A percentile compares a stretch with the other conserved stretches of the same genome.
phyloP scores from a whole-genome alignment of 2,888 invertebrate species.

The Alcis repandata region DNA sequence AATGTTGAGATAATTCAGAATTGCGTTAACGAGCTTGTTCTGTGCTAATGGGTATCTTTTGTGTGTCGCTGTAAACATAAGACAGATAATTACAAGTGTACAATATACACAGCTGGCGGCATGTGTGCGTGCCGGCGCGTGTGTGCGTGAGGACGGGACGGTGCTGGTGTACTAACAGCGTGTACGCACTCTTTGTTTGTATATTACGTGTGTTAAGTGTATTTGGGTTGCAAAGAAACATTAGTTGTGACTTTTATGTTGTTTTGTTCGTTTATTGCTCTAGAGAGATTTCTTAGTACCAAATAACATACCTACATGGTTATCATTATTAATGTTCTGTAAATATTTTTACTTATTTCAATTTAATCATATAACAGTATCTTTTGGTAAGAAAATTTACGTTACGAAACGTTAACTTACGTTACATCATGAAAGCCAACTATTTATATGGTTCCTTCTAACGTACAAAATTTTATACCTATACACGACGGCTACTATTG shows the following conservation, averaged over 20 bases:
- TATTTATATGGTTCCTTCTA: too few relatives aligned
- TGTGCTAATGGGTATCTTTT: conserved; percentile 35
- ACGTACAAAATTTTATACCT: too few relatives aligned
- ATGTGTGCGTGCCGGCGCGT: neutral
- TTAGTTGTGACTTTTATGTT: conserved; percentile 1
- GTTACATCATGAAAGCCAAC: too few relatives aligned
- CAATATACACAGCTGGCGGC: neutral
- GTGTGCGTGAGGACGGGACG: neutral
- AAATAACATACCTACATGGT: too few relatives aligned
- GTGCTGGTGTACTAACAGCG: conserved; percentile 20
- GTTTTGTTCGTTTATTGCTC: neutral
- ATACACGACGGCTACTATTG: too few relatives aligned
- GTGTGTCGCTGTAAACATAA: conserved; percentile 29
- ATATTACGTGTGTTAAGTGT: conserved; percentile 15
- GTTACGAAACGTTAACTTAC: too few relatives aligned
- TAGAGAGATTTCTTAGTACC: neutral
- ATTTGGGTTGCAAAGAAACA: conserved; percentile 7
- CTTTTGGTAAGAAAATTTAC: too few relatives aligned
- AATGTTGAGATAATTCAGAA: conserved; percentile 15
- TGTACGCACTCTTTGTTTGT: conserved; percentile 4
- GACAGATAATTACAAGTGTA: conserved; percentile 23
- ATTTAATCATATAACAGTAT: too few relatives aligned
- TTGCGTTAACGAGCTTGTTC: conserved; percentile 32
- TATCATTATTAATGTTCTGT: too few relatives aligned
- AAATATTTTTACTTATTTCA: too few relatives aligned